These are phyloP conservation scores for Paragorgia papillata DNA, from an alignment of 92 coral and sea anemone species.

Conservation along the genomic window DNA sequence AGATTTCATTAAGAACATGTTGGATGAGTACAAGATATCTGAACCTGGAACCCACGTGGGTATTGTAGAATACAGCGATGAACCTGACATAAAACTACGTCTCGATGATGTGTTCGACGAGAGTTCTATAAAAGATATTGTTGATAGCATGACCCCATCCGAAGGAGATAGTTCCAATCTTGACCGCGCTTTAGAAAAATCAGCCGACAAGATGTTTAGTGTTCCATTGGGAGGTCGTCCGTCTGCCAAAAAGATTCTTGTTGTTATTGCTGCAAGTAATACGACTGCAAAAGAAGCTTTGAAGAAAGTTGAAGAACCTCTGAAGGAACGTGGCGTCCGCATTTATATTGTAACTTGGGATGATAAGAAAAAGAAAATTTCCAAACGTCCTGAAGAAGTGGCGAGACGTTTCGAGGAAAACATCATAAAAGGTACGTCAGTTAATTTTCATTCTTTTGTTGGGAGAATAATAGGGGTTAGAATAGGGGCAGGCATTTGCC, in stretches of 20 bases:
- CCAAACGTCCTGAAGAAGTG: constrained; percentile 4
- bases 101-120: constrained; percentile 6
- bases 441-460: neutral
- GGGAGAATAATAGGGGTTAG: too few species aligned
- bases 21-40: constrained; percentile 23
- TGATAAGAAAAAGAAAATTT: constrained; percentile 30
- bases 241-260: constrained; percentile 79
- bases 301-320: constrained; percentile 52
- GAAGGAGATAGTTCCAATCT: constrained; percentile 62
- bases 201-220: constrained; percentile 57
- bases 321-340: constrained; percentile 56
- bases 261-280: constrained; percentile 72
- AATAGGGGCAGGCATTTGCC: too few species aligned
- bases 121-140: constrained; percentile 5
- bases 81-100: constrained; percentile 9
- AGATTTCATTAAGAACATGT: constrained; percentile 23
- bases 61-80: constrained; percentile 41
- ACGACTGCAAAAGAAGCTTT: constrained; percentile 52
- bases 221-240: constrained; percentile 69
- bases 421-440: constrained; percentile 22
- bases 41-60: constrained; percentile 40
- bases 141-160: constrained; percentile 35
- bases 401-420: constrained; percentile 1
- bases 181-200: constrained; percentile 58
- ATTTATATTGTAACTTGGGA: constrained; percentile 28